Conservation (phyloP, 2,797 vertebrate species). For the Syndactyla subalaris region DNA sequence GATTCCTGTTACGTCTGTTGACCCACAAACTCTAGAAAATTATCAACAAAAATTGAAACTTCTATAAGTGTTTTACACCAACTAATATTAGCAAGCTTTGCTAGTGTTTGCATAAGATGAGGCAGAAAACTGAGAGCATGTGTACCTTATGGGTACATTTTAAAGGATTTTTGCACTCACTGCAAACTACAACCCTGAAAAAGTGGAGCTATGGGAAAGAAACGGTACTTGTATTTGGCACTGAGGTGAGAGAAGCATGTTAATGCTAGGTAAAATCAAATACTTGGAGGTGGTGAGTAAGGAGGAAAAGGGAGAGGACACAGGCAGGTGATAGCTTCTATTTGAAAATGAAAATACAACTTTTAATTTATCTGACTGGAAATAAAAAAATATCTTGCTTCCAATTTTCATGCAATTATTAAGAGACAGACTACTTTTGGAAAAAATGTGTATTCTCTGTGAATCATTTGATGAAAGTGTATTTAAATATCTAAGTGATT, state of each 20-base stretch:
- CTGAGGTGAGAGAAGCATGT: not conserved
- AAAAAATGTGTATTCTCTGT: not conserved
- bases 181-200: not conserved
- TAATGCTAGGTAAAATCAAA: not conserved
- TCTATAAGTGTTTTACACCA: not conserved
- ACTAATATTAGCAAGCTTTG: not conserved
- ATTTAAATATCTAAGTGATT: constrained; percentile 5
- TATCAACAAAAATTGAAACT: not conserved
- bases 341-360: not conserved
- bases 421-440: not conserved
- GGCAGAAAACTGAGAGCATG: not conserved
- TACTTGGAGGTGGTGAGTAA: not conserved
- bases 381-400: not conserved
- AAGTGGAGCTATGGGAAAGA: not conserved
- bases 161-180: not conserved
- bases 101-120: not conserved
- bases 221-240: not conserved
- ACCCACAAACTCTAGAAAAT: not conserved
- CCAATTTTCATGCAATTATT: not conserved
- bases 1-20: not conserved
- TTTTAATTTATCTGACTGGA: not conserved
- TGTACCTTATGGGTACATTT: not conserved
- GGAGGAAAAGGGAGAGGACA: not conserved
- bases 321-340: not conserved
- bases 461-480: not conserved